Conservation (phyloP, 2,888 invertebrate species). For the Aphodius sticticus region DNA sequence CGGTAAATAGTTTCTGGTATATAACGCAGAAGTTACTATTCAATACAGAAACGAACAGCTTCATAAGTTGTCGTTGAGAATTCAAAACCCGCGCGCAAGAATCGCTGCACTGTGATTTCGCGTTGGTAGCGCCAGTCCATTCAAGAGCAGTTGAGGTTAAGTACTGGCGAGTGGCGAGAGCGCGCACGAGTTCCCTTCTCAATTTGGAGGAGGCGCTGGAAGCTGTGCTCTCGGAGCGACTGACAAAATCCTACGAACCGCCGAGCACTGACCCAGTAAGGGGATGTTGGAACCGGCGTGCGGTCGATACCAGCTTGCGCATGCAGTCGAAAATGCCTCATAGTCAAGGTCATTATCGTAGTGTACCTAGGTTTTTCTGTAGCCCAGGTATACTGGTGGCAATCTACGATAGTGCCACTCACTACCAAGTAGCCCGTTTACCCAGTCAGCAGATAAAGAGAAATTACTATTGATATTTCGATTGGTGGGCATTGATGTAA, state of each 20-base stretch:
- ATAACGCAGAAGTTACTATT: background rate
- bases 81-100: conserved; percentile 17
- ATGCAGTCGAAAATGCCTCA: conserved; percentile 45
- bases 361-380: conserved; percentile 27
- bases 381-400: conserved; percentile 19
- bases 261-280: conserved; percentile 51
- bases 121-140: background rate
- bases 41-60: background rate
- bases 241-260: conserved; percentile 45
- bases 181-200: background rate
- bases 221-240: conserved; percentile 39
- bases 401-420: background rate
- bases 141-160: background rate
- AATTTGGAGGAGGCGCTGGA: conserved; percentile 30
- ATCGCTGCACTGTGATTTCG: background rate
- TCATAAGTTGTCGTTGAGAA: background rate
- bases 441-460: too few species aligned
- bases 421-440: too few species aligned
- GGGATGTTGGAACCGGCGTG: conserved; percentile 37
- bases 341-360: conserved; percentile 47
- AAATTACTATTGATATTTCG: too few species aligned
- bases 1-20: background rate
- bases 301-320: conserved; percentile 49
- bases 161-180: conserved; percentile 17
- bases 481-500: too few species aligned